Evolutionary conservation across 2,113 vertebrate genomes (phyloP).

Genomic region (Aptenodytes forsteri): DNA sequence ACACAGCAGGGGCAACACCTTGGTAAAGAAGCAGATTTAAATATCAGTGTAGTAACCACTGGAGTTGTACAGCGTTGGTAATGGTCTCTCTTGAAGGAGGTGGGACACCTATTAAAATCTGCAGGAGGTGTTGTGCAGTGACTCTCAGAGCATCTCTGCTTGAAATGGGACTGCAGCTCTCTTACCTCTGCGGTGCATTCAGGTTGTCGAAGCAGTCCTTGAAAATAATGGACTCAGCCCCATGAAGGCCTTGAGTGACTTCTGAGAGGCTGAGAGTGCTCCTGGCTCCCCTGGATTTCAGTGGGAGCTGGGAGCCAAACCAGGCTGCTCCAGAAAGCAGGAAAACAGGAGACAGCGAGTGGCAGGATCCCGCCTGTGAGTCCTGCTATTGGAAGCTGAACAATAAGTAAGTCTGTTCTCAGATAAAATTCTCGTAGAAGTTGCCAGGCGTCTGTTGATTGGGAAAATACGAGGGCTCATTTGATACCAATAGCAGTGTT

Average conservation of each 20-base stretch:
- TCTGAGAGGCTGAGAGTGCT: neutral
- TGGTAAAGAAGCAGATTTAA: neutral
- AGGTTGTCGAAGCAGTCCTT: neutral
- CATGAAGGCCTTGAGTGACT: neutral
- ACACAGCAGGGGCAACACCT: neutral
- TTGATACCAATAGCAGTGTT: slow-evolving; percentile 1
- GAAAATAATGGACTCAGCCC: neutral
- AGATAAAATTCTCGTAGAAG: neutral
- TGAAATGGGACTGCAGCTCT: neutral
- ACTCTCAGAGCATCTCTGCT: neutral
- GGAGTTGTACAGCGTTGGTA: neutral
- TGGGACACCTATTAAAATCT: neutral
- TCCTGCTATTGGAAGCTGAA: neutral
- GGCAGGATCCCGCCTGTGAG: neutral
- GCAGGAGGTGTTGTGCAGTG: neutral
- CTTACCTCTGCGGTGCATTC: neutral
- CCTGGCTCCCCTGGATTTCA: neutral
- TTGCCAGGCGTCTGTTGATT: neutral
- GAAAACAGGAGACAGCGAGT: neutral
- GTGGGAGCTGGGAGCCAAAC: neutral
- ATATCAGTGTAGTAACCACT: neutral
- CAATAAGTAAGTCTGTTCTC: slow-evolving; percentile 25
- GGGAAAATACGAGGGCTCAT: neutral
- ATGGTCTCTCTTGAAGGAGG: neutral
- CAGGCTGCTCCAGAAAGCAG: neutral